phyloP scores from a whole-genome alignment of 2,113 vertebrate species.

The Microcebus murinus region DNA sequence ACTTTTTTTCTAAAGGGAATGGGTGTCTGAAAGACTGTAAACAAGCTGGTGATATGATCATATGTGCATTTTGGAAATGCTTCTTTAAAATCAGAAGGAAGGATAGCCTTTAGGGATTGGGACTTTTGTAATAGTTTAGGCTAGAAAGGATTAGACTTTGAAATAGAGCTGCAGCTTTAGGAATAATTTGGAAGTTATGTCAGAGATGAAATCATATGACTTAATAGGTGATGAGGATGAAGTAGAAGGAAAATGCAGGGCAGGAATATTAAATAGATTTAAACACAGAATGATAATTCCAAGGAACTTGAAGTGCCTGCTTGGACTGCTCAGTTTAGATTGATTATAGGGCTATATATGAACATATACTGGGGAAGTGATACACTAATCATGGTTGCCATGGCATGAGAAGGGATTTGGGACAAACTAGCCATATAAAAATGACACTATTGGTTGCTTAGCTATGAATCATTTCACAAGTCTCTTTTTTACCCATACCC shows the following conservation, averaged over 20 bases:
- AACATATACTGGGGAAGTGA: not conserved
- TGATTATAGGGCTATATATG: not conserved
- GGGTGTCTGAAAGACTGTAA: not conserved
- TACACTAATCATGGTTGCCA: not conserved
- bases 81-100: constrained; percentile 6
- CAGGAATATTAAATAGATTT: not conserved
- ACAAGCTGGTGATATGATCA: not conserved
- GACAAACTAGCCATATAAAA: not conserved
- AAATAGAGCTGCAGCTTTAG: not conserved
- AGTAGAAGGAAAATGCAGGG: not conserved
- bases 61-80: not conserved
- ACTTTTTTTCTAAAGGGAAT: not conserved
- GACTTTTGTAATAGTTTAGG: not conserved
- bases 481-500: not conserved
- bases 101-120: not conserved
- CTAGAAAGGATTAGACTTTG: not conserved
- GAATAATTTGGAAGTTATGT: not conserved
- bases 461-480: not conserved
- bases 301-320: not conserved
- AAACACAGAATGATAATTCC: not conserved
- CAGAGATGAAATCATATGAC: not conserved
- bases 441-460: not conserved
- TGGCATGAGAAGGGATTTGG: not conserved
- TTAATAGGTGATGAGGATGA: not conserved
- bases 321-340: not conserved